Evolutionary conservation across 2,888 invertebrate genomes (phyloP).

Genomic region (Coenonympha arcania): DNA sequence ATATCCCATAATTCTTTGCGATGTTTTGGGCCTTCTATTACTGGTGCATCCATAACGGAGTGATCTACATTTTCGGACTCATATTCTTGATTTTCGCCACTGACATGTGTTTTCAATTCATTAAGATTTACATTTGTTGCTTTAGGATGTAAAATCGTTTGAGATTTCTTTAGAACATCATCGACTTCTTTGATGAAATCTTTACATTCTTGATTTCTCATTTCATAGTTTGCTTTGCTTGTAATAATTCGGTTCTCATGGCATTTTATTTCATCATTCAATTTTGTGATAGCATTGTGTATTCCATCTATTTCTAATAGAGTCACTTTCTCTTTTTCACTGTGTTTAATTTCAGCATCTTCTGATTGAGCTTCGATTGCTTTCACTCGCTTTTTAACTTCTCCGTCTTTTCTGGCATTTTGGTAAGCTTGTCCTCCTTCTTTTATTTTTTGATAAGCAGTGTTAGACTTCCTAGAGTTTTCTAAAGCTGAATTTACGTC

Average conservation of each 20-base stretch:
- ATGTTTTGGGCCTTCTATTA: slow-evolving; percentile 26
- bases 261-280: slow-evolving; percentile 52
- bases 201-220: slow-evolving; percentile 55
- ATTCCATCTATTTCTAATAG: slow-evolving; percentile 58
- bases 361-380: slow-evolving; percentile 13
- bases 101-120: not conserved
- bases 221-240: slow-evolving; percentile 52
- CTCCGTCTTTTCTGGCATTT: slow-evolving; percentile 29
- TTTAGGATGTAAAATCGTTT: slow-evolving; percentile 52
- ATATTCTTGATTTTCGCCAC: not conserved
- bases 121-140: slow-evolving; percentile 11
- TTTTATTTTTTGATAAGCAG: slow-evolving; percentile 54
- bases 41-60: not conserved
- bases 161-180: slow-evolving; percentile 53
- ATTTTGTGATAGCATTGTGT: slow-evolving; percentile 49
- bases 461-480: slow-evolving; percentile 58
- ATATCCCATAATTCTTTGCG: slow-evolving; percentile 52
- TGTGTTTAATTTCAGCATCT: not conserved
- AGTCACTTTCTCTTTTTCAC: slow-evolving; percentile 33
- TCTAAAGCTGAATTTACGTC: slow-evolving; percentile 65
- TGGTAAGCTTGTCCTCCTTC: slow-evolving; percentile 38
- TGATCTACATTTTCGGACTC: not conserved
- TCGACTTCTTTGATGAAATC: slow-evolving; percentile 62
- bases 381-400: slow-evolving; percentile 30
- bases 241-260: slow-evolving; percentile 58